Evolutionary conservation across 2,888 invertebrate genomes (phyloP).

Genomic region (Lasius platythorax): DNA sequence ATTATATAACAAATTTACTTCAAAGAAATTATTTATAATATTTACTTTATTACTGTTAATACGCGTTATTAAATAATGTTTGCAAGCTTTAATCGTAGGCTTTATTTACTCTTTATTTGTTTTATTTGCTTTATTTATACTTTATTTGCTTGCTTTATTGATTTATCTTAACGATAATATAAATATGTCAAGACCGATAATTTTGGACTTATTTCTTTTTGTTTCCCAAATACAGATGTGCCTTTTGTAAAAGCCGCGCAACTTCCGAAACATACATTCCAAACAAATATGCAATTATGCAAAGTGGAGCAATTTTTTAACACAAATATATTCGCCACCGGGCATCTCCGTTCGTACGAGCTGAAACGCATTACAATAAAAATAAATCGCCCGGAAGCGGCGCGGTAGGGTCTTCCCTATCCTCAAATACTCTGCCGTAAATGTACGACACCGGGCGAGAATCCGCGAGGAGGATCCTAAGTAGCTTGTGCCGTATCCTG

Average conservation of each 20-base stretch:
- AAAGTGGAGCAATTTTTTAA: conserved; percentile 40
- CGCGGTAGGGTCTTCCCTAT: neutral
- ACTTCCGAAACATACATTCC: conserved; percentile 7
- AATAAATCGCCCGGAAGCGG: conserved; percentile 50
- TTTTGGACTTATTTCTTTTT: neutral
- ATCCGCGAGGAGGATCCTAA: conserved; percentile 39
- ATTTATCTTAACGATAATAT: neutral
- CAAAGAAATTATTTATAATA: neutral
- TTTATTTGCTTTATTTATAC: neutral
- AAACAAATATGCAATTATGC: conserved; percentile 46
- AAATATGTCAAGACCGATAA: neutral
- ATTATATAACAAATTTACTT: conserved; percentile 2
- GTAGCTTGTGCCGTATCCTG: conserved; percentile 33
- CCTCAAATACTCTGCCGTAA: conserved; percentile 23
- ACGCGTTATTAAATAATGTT: neutral
- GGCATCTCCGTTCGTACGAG: neutral
- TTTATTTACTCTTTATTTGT: neutral
- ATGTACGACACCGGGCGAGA: conserved; percentile 41
- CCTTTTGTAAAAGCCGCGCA: neutral
- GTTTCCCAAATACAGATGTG: neutral
- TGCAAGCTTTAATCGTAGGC: neutral
- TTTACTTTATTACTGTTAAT: neutral
- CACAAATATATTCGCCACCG: conserved; percentile 36
- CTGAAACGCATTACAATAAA: conserved; percentile 46
- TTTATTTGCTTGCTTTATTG: neutral